These are phyloP conservation scores for Thelaira solivaga DNA, from an alignment of 2,888 invertebrate genomes.

Conservation along the genomic window DNA sequence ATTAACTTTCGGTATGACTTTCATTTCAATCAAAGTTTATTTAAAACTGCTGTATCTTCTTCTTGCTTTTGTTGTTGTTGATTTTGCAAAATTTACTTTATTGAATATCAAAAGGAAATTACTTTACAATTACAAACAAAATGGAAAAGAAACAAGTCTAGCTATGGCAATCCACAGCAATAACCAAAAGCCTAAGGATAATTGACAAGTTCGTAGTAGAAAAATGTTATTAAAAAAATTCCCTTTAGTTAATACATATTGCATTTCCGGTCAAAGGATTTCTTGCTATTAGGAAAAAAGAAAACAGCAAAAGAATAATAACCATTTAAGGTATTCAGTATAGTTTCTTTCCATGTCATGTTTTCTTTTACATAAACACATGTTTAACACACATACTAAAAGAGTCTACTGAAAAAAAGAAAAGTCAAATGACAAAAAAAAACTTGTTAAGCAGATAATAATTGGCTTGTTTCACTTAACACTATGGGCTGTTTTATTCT, in stretches of 20 bases:
- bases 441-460: constrained; percentile 27
- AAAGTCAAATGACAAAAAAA: too few species aligned
- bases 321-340: background rate
- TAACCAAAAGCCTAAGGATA: constrained; percentile 58
- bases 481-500: constrained; percentile 33
- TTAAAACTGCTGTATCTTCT: constrained; percentile 3
- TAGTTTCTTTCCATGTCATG: background rate
- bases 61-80: too few species aligned
- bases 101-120: constrained; percentile 45
- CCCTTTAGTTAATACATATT: constrained; percentile 2
- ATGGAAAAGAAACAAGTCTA: constrained; percentile 12
- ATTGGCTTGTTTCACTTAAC: constrained; percentile 39
- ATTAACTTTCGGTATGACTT: background rate
- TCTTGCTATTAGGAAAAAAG: too few species aligned
- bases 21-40: constrained; percentile 22
- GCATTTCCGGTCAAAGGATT: constrained; percentile 56
- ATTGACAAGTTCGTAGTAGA: constrained; percentile 40
- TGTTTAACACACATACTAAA: constrained; percentile 9
- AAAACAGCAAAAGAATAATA: background rate
- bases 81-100: background rate
- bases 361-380: constrained; percentile 18
- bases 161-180: background rate
- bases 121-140: background rate
- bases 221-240: constrained; percentile 1
- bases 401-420: too few species aligned